phyloP scores from a whole-genome alignment of 1,140 invertebrate genomes.

The Solenopsis invicta region DNA sequence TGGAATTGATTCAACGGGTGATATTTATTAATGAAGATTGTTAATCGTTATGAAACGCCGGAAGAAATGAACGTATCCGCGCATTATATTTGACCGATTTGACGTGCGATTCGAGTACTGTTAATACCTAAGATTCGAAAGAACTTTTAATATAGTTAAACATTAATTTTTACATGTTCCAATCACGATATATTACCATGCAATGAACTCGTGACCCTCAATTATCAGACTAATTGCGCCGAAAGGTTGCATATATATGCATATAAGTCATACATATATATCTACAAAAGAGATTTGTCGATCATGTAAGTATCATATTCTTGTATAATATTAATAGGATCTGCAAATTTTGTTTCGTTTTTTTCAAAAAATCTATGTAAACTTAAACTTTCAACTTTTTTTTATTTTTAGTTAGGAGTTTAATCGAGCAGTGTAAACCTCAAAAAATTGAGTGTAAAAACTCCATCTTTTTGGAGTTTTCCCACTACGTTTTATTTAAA shows the following conservation, averaged over 20 bases:
- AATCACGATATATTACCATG: slow-evolving; percentile 8
- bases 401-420: neutral
- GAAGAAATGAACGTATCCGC: slow-evolving; percentile 19
- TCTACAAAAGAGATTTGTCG: slow-evolving; percentile 18
- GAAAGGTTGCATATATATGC: neutral
- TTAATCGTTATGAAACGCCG: slow-evolving; percentile 27
- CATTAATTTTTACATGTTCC: slow-evolving; percentile 35
- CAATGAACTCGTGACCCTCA: slow-evolving; percentile 41
- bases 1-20: slow-evolving; percentile 59
- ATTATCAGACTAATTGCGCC: slow-evolving; percentile 24
- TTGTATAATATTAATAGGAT: slow-evolving; percentile 35
- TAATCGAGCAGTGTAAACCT: neutral
- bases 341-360: neutral
- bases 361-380: neutral
- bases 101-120: neutral
- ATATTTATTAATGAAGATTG: slow-evolving; percentile 50
- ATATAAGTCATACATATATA: neutral
- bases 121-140: slow-evolving; percentile 23
- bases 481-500: neutral
- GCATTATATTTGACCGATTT: slow-evolving; percentile 21
- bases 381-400: neutral
- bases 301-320: neutral
- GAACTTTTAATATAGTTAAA: slow-evolving; percentile 30
- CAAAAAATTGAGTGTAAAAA: too few species aligned
- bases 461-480: neutral